These are phyloP conservation scores for Anguilla anguilla DNA, from an alignment of 2,797 vertebrate species.

Conservation along the genomic window DNA sequence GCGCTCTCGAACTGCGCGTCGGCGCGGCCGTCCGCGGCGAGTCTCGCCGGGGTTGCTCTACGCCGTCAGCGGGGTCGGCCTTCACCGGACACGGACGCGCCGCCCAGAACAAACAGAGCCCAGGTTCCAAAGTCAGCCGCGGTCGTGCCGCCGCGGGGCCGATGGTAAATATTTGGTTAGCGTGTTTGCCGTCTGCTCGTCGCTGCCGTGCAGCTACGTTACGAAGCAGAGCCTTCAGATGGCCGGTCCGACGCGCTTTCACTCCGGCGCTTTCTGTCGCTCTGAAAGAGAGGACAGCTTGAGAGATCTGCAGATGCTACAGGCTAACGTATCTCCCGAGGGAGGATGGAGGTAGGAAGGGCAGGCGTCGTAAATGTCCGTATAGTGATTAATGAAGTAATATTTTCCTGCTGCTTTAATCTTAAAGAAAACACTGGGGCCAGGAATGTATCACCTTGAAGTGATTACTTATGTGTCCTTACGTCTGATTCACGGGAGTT, in stretches of 20 bases:
- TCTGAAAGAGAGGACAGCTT: background rate
- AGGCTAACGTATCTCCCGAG: background rate
- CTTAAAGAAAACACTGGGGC: background rate
- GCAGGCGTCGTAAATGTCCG: background rate
- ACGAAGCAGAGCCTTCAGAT: background rate
- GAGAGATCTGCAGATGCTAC: background rate
- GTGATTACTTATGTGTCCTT: background rate
- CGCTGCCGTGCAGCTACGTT: background rate
- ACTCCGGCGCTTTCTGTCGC: background rate
- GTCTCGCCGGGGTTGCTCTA: background rate
- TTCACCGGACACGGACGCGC: background rate
- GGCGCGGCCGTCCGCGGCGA: background rate
- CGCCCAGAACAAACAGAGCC: background rate
- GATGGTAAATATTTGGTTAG: background rate
- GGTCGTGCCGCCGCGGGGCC: background rate
- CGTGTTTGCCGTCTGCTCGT: background rate
- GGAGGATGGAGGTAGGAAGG: too few relatives aligned
- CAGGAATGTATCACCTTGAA: background rate
- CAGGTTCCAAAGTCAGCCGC: background rate
- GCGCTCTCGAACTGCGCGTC: background rate
- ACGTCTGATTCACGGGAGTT: background rate
- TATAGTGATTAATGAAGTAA: background rate
- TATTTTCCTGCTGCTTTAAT: background rate
- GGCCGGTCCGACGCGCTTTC: too few relatives aligned
- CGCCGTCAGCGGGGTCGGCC: background rate